A percentile compares a stretch with the other conserved stretches of the same genome.
Conservation (phyloP, 2,797 vertebrate species). For the Florisuga fusca region DNA sequence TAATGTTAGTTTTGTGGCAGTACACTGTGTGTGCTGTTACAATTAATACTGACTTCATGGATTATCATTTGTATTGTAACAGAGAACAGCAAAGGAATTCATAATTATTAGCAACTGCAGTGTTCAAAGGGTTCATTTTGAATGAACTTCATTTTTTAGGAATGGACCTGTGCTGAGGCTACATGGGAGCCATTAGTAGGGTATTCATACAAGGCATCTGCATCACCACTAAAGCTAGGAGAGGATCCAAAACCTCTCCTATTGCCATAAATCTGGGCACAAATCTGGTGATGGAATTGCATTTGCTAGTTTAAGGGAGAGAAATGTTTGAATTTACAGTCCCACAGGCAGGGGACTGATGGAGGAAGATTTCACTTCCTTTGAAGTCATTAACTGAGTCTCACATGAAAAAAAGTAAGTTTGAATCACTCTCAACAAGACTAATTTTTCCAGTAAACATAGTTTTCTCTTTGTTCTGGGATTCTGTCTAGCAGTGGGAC, state of each 20-base stretch:
- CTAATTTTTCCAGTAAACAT: not conserved
- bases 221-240: not conserved
- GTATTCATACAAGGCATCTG: not conserved
- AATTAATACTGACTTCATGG: not conserved
- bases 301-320: not conserved
- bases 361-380: not conserved
- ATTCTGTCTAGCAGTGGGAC: not conserved
- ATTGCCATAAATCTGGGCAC: not conserved
- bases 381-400: slow-evolving; percentile 17
- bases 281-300: not conserved
- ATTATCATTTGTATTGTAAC: slow-evolving; percentile 12
- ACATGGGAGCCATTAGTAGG: not conserved
- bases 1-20: slow-evolving; percentile 18
- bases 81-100: slow-evolving; percentile 27
- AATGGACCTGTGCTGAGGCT: not conserved
- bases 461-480: not conserved
- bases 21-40: not conserved
- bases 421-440: not conserved
- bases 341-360: not conserved
- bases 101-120: not conserved
- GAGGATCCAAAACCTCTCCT: not conserved
- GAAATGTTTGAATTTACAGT: not conserved
- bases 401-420: not conserved
- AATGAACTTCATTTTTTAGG: not conserved
- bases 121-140: not conserved